Evolutionary conservation across 2,888 invertebrate genomes (phyloP), one percentile per base, ranked within the genome.

Genomic region (Copidosoma aretas): DNA sequence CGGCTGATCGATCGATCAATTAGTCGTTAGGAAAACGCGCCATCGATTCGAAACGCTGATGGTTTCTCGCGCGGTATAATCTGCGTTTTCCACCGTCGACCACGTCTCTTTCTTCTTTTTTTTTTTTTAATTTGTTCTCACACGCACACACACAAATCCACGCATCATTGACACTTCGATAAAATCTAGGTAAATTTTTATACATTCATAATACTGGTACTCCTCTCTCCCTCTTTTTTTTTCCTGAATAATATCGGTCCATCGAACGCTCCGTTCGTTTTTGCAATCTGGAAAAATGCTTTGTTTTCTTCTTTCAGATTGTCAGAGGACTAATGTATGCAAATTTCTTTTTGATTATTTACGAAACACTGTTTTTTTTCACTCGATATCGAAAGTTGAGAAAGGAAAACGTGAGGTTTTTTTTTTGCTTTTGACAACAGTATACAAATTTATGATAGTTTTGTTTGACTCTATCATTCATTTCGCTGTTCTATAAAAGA

Each of bases 131-230:
- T 32, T 32, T 32, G 3, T 32, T 32, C 32, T 56, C 53, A n/a
- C 22, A 53, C 53, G 10, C 22, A 53, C 59, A 14, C 59, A 46
- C 46, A 19, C 58, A 56, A 5, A 15, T 14, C 12, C 19, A n/a
- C 22, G 24, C 49, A 51, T 49, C 22, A 10, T 53, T 22, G 49
- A 64, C 66, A 53, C 71, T 73, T 74, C 73, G 73, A 72, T 76
- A 75, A 73, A 74, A 71, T 75, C 74, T 75, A 73, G 67, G 61
- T 71, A 77, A 76, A 77, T 81, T 83, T 82, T 83, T 82, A 81
- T 81, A 83, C 82, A 83, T 79, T 83, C 80, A 82, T 83, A 83
- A 83, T 83, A 83, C 83, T 83, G 83, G 80, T 83, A 82, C 80
- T 81, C 81, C 77, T 43, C 19, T 46, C 64, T 59, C 53, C 2